A percentile compares a stretch with the other conserved stretches of the same genome.
These are phyloP conservation scores for Ctenomys sociabilis DNA, from an alignment of 2,113 vertebrate species.

Conservation along the genomic window DNA sequence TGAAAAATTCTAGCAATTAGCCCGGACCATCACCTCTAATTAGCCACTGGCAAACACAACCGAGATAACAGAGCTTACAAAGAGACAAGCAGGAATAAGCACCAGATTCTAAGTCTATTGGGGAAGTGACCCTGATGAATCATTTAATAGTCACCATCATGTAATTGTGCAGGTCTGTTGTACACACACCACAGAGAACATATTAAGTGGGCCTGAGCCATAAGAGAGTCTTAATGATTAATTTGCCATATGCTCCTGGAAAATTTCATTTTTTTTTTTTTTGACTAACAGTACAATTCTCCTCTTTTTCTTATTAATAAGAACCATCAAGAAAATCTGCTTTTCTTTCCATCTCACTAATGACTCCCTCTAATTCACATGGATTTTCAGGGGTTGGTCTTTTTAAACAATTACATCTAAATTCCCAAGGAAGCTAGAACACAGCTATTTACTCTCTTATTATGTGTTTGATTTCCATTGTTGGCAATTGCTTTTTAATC, in stretches of 20 bases:
- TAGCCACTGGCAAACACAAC: slow-evolving; percentile 76
- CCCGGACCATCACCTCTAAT: slow-evolving; percentile 76
- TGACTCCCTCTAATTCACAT: slow-evolving; percentile 37
- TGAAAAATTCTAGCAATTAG: slow-evolving; percentile 76
- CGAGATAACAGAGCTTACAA: slow-evolving; percentile 72
- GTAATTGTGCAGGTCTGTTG: slow-evolving; percentile 76
- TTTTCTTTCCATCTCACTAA: slow-evolving; percentile 68
- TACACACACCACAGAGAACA: slow-evolving; percentile 72
- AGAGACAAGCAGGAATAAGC: slow-evolving; percentile 70
- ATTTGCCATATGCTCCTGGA: slow-evolving; percentile 79
- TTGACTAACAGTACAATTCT: slow-evolving; percentile 64
- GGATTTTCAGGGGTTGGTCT: slow-evolving; percentile 35
- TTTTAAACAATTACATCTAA: slow-evolving; percentile 61
- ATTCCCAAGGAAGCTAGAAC: slow-evolving; percentile 51
- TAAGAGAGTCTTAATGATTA: slow-evolving; percentile 80
- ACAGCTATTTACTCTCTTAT: slow-evolving; percentile 54
- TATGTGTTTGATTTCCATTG: slow-evolving; percentile 65
- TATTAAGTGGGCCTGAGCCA: slow-evolving; percentile 76
- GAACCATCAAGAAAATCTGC: slow-evolving; percentile 71
- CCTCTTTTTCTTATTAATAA: slow-evolving; percentile 73
- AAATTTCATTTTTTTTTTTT: slow-evolving; percentile 63
- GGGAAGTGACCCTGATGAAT: slow-evolving; percentile 81
- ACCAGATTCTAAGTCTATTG: slow-evolving; percentile 74
- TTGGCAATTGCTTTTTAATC: slow-evolving; percentile 69
- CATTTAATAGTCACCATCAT: slow-evolving; percentile 75